phyloP scores from a whole-genome alignment of 2,113 vertebrate species.

The Vidua chalybeata region DNA sequence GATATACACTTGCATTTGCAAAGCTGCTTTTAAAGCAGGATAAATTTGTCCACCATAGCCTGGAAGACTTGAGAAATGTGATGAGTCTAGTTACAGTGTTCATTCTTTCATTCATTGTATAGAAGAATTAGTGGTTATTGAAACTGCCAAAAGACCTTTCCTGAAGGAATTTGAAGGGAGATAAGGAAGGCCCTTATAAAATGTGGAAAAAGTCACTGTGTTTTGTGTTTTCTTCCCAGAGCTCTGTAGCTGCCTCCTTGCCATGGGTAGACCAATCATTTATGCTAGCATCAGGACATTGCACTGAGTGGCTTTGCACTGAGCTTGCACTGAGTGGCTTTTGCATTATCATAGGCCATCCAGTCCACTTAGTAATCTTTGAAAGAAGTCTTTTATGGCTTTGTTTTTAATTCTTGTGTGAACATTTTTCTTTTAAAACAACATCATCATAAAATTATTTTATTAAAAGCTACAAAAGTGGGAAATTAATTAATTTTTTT shows the following conservation, averaged over 20 bases:
- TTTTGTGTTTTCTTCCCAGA: neutral
- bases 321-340: neutral
- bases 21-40: neutral
- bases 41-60: neutral
- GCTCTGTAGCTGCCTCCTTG: conserved; percentile 13
- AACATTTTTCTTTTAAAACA: neutral
- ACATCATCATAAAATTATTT: neutral
- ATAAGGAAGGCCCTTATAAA: neutral
- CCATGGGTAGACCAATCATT: neutral
- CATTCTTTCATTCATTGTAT: neutral
- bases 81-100: neutral
- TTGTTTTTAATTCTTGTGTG: neutral
- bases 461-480: neutral
- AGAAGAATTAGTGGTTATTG: neutral
- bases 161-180: neutral
- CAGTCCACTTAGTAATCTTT: neutral
- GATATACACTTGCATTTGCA: neutral
- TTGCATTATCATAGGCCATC: neutral
- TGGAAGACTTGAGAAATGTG: neutral
- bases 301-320: neutral
- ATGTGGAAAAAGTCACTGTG: neutral
- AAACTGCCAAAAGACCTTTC: neutral
- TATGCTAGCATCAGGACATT: neutral
- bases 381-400: neutral
- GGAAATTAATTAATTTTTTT: neutral